Conservation (phyloP, 2,888 invertebrate species). For the Calameuta pallipes region DNA sequence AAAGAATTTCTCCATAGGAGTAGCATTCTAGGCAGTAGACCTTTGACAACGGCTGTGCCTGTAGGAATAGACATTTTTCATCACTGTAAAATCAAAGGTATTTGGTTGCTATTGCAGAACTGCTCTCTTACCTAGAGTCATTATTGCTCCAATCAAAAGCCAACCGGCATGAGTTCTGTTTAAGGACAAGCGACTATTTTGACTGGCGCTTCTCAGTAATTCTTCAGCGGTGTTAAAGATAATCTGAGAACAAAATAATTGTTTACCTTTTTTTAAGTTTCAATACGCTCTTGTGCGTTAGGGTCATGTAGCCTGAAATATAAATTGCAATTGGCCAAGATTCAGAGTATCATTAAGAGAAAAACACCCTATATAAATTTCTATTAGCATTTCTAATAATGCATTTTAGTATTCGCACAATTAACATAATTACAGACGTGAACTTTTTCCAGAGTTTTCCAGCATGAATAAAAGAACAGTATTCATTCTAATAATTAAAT, state of each 20-base stretch:
- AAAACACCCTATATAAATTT: background rate
- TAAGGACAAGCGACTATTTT: conserved; percentile 93
- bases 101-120: background rate
- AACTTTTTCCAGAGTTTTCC: background rate
- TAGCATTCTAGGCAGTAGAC: conserved; percentile 91
- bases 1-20: conserved; percentile 98
- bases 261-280: background rate
- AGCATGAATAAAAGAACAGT: background rate
- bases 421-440: background rate
- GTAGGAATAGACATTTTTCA: conserved; percentile 18
- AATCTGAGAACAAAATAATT: conserved; percentile 62
- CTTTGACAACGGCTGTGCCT: conserved; percentile 93
- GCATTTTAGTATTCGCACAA: background rate
- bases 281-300: background rate
- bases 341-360: background rate
- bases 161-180: conserved; percentile 98
- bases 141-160: conserved; percentile 96
- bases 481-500: background rate
- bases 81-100: background rate
- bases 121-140: conserved; percentile 81
- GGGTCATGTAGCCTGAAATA: background rate
- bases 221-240: conserved; percentile 98
- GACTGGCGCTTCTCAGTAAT: conserved; percentile 92
- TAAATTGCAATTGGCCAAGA: background rate
- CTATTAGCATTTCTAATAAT: background rate